Evolutionary conservation across 2,113 vertebrate genomes (phyloP).

Genomic region (Solea senegalensis): DNA sequence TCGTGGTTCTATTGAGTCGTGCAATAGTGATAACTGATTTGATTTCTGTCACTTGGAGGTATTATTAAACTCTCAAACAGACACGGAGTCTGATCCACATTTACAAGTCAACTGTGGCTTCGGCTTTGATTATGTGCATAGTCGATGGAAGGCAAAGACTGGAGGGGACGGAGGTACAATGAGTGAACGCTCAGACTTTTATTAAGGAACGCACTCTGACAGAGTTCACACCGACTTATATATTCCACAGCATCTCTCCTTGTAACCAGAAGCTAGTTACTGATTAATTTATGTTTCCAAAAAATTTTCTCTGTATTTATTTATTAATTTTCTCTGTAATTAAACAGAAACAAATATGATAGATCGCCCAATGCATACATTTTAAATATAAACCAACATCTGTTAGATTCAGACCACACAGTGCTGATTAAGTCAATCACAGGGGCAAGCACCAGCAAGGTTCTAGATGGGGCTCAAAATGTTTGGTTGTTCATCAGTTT

Average conservation of each 20-base stretch:
- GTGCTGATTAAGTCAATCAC: too few relatives aligned
- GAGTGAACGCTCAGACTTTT: conserved; percentile 6
- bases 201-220: neutral
- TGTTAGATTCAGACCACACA: too few relatives aligned
- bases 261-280: neutral
- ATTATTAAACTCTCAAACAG: conserved; percentile 18
- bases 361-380: too few relatives aligned
- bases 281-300: neutral
- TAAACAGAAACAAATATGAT: too few relatives aligned
- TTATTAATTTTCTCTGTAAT: neutral
- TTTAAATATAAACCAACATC: too few relatives aligned
- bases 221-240: neutral
- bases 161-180: neutral
- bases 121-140: conserved; percentile 18
- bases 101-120: conserved; percentile 8
- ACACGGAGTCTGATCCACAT: conserved; percentile 2
- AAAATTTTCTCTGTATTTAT: neutral
- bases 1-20: conserved; percentile 19
- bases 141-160: conserved; percentile 8
- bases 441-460: too few relatives aligned
- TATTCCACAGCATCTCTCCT: neutral
- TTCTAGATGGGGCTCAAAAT: too few relatives aligned
- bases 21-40: conserved; percentile 7
- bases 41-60: conserved; percentile 20
- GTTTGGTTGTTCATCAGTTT: too few relatives aligned